Conservation (phyloP, 35 echinoderm and acorn worm genomes). For the Ophiothrix spiculata region DNA sequence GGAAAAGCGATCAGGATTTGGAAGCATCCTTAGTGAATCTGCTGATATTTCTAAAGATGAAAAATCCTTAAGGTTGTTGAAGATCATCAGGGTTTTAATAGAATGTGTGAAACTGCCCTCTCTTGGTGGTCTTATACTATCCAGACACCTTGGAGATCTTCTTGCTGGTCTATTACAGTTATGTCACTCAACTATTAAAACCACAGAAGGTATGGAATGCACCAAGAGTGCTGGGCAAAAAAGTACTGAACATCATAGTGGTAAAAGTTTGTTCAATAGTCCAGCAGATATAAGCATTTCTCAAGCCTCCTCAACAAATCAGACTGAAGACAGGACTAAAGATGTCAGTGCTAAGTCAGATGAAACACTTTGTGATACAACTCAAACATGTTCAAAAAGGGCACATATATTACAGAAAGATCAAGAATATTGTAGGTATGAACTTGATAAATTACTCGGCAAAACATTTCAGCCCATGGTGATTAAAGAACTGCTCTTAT, state of each 20-base stretch:
- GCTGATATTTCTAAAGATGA: not conserved
- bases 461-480: conserved; percentile 73
- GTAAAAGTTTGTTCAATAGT: too few species aligned
- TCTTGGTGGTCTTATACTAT: conserved; percentile 70
- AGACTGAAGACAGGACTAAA: too few species aligned
- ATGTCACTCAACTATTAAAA: conserved; percentile 29
- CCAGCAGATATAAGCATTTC: too few species aligned
- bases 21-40: conserved; percentile 14
- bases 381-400: too few species aligned
- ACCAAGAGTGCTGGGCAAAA: too few species aligned
- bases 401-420: too few species aligned
- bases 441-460: conserved; percentile 20
- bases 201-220: too few species aligned
- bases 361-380: too few species aligned
- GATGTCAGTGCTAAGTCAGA: too few species aligned
- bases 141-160: conserved; percentile 78
- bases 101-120: conserved; percentile 55
- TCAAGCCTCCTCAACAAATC: too few species aligned
- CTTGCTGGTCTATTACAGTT: conserved; percentile 60
- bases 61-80: conserved; percentile 27
- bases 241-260: too few species aligned
- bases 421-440: not conserved
- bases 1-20: conserved; percentile 60
- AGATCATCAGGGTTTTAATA: conserved; percentile 48
- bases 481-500: conserved; percentile 71